phyloP scores from a whole-genome alignment of 2,797 vertebrate genomes.

The Gephyroberyx darwinii region DNA sequence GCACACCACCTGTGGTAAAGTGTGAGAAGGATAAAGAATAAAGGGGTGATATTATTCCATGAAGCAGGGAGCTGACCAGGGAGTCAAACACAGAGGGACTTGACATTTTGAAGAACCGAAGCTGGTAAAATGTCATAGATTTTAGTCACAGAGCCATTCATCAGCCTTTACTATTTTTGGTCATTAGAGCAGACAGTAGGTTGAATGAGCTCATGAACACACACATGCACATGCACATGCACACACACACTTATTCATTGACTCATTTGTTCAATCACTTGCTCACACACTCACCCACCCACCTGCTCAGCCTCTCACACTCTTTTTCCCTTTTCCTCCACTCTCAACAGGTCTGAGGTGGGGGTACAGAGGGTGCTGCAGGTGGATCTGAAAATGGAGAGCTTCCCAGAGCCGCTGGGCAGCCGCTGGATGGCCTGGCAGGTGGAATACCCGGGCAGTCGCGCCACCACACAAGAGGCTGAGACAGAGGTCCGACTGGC shows the following conservation, averaged over 20 bases:
- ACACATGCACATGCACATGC: not conserved
- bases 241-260: not conserved
- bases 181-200: constrained; percentile 48
- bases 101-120: constrained; percentile 64
- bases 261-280: not conserved
- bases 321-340: constrained; percentile 8
- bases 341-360: constrained; percentile 82
- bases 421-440: constrained; percentile 94
- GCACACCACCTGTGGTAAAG: constrained; percentile 29
- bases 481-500: constrained; percentile 91
- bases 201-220: constrained; percentile 25
- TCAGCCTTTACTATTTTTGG: constrained; percentile 43
- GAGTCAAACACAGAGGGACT: constrained; percentile 58
- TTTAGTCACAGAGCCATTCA: constrained; percentile 51
- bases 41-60: constrained; percentile 34
- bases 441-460: constrained; percentile 90
- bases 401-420: constrained; percentile 87
- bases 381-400: constrained; percentile 91
- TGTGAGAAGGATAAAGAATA: constrained; percentile 27
- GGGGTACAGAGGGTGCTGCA: constrained; percentile 88
- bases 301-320: constrained; percentile 44
- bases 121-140: constrained; percentile 63
- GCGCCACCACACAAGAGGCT: constrained; percentile 79
- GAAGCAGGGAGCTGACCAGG: constrained; percentile 36
- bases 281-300: constrained; percentile 7